phyloP scores from a whole-genome alignment of 2,888 invertebrate genomes.

The Horisme vitalbata region DNA sequence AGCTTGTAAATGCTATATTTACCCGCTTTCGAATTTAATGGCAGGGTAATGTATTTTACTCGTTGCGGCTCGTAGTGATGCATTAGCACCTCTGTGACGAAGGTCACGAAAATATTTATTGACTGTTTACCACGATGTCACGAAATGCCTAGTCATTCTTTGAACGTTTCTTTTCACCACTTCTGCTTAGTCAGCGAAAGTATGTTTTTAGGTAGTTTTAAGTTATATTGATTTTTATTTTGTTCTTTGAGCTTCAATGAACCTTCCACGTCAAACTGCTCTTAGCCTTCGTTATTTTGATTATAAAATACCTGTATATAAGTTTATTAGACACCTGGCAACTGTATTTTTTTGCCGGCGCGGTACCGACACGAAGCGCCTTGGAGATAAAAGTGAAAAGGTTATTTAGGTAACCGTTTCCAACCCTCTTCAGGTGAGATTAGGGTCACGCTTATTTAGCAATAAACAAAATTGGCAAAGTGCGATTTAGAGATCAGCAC shows the following conservation, averaged over 20 bases:
- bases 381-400: conserved; percentile 18
- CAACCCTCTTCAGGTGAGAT: conserved; percentile 26
- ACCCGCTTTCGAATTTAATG: conserved; percentile 57
- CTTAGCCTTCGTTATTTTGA: neutral
- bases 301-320: too few species aligned
- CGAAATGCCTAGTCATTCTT: conserved; percentile 15
- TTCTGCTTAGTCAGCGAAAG: conserved; percentile 5
- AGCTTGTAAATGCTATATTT: conserved; percentile 56
- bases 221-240: conserved; percentile 6
- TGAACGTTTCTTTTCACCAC: conserved; percentile 13
- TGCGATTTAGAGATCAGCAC: conserved; percentile 9
- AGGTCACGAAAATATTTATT: conserved; percentile 23
- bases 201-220: conserved; percentile 1
- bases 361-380: conserved; percentile 3
- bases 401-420: conserved; percentile 22
- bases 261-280: neutral
- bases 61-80: conserved; percentile 18
- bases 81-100: conserved; percentile 31
- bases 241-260: neutral
- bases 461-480: conserved; percentile 21
- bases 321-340: conserved; percentile 3
- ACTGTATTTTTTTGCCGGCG: conserved; percentile 13
- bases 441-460: conserved; percentile 27
- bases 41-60: conserved; percentile 36
- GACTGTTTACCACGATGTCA: conserved; percentile 17